A percentile compares a stretch with the other conserved stretches of the same genome.
These are phyloP conservation scores for Pygocentrus nattereri DNA, from an alignment of 2,797 vertebrate species.

Conservation along the genomic window DNA sequence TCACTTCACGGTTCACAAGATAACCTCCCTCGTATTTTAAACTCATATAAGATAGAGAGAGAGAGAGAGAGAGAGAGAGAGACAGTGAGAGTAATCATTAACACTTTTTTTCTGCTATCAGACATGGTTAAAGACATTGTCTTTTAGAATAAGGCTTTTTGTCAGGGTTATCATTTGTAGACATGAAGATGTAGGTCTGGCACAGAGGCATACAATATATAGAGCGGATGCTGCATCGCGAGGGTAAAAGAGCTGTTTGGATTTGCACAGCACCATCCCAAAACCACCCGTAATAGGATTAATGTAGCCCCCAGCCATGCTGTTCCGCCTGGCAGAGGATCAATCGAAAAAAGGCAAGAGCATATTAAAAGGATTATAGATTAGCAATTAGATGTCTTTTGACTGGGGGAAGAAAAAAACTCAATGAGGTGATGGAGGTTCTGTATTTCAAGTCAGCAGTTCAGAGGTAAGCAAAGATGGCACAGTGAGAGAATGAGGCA, in stretches of 20 bases:
- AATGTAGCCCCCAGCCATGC: slow-evolving; percentile 86
- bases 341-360: slow-evolving; percentile 87
- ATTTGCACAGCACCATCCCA: slow-evolving; percentile 77
- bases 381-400: slow-evolving; percentile 95
- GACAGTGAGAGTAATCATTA: slow-evolving; percentile 36
- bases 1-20: slow-evolving; percentile 28
- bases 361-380: slow-evolving; percentile 97
- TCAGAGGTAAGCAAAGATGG: slow-evolving; percentile 31
- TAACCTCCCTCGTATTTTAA: slow-evolving; percentile 7
- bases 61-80: neutral
- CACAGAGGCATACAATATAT: slow-evolving; percentile 37
- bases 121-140: slow-evolving; percentile 40
- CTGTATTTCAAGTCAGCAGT: slow-evolving; percentile 64
- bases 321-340: slow-evolving; percentile 91
- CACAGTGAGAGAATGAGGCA: neutral
- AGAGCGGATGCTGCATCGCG: slow-evolving; percentile 55
- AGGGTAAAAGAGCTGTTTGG: slow-evolving; percentile 74
- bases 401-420: slow-evolving; percentile 82
- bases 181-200: slow-evolving; percentile 64
- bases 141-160: slow-evolving; percentile 52
- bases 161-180: slow-evolving; percentile 72
- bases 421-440: slow-evolving; percentile 82
- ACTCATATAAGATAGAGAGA: slow-evolving; percentile 3
- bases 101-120: slow-evolving; percentile 18
- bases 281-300: slow-evolving; percentile 92